Percentiles rank a stretch among this genome's conserved stretches.
These are phyloP conservation scores for Phylloscopus whistleri DNA, from an alignment of 2,113 vertebrate species.

Conservation along the genomic window DNA sequence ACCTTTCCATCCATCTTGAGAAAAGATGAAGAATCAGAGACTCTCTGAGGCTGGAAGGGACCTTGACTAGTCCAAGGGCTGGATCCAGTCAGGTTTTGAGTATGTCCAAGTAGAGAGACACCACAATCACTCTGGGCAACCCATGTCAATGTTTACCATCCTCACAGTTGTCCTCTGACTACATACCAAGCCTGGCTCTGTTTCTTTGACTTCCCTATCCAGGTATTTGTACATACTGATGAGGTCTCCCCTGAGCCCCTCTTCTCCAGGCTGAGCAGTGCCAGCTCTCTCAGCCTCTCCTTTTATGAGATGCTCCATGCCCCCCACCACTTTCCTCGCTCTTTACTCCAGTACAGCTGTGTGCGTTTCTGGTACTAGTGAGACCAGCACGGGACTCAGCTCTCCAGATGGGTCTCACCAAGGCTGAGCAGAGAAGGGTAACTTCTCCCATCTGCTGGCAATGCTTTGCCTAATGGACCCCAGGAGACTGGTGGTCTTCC, in stretches of 20 bases:
- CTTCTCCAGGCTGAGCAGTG: background rate
- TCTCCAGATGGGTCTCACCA: background rate
- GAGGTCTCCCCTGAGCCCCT: background rate
- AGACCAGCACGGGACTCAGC: background rate
- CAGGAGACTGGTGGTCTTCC: background rate
- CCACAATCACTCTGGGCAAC: background rate
- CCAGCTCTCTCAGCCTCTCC: background rate
- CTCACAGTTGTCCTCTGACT: background rate
- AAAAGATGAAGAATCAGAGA: background rate
- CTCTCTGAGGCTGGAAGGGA: background rate
- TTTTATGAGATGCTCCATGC: background rate
- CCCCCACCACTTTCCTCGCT: background rate
- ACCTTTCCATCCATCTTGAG: background rate
- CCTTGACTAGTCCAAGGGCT: background rate
- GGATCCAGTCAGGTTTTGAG: accelerated
- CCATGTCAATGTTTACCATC: background rate
- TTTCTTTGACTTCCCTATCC: background rate
- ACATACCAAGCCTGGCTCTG: background rate
- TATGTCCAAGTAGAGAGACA: background rate
- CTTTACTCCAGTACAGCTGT: accelerated
- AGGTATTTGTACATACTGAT: background rate
- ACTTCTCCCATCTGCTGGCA: background rate
- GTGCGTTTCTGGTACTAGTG: accelerated
- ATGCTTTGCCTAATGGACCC: background rate
- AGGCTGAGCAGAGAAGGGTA: background rate